phyloP scores from a whole-genome alignment of 2,888 invertebrate species.

The Eristalis arbustorum region DNA sequence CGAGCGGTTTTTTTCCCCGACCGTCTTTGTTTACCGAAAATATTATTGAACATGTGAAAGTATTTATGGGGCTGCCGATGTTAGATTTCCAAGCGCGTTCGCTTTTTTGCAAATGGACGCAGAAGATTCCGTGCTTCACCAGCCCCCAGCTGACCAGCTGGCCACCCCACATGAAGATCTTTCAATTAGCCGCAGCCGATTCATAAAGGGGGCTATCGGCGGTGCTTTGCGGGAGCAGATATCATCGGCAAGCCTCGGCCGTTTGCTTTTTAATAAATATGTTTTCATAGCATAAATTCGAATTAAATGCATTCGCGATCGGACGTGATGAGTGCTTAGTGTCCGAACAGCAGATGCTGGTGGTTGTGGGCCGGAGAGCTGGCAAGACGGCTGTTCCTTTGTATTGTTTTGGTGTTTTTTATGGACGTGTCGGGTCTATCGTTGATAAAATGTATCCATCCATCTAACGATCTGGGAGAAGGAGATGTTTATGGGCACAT shows the following conservation, averaged over 20 bases:
- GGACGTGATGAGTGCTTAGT: constrained; percentile 7
- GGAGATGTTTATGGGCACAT: not conserved
- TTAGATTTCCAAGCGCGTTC: not conserved
- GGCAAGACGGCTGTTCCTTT: not conserved
- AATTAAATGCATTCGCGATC: constrained; percentile 5
- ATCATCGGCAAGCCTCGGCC: not conserved
- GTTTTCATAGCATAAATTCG: constrained; percentile 35
- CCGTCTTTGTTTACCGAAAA: not conserved
- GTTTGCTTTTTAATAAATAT: constrained; percentile 20
- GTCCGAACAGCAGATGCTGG: not conserved
- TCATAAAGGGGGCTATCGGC: not conserved
- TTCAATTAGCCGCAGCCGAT: not conserved
- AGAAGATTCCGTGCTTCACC: not conserved
- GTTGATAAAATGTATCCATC: not conserved
- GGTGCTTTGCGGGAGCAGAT: not conserved
- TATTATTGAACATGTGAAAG: constrained; percentile 39
- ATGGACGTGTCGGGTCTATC: not conserved
- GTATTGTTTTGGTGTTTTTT: not conserved
- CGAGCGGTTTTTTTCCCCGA: not conserved
- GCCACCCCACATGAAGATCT: not conserved
- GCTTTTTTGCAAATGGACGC: not conserved
- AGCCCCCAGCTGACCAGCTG: not conserved
- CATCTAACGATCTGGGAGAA: not conserved
- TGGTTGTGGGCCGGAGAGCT: not conserved
- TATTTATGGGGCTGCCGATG: constrained; percentile 22